Base-by-base conservation (phyloP, 2,113 vertebrate species). In the Cavia aperea region DNA sequence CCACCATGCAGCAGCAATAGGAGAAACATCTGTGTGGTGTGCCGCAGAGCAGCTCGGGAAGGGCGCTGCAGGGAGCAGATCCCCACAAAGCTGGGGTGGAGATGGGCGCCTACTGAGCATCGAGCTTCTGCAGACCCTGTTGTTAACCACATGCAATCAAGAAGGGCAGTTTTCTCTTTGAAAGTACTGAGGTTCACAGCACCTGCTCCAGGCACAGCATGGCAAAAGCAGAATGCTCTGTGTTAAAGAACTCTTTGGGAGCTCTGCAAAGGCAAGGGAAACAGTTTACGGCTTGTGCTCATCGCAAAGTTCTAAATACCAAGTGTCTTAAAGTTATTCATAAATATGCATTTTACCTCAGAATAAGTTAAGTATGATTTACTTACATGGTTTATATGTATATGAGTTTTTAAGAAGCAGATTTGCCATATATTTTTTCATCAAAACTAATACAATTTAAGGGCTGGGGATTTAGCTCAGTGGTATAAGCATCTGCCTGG, bases 21-120 rank as follows among this genome's bases (percentile, higher is more conserved):
- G 89, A 93, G 96, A 96, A 95, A 96, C 95, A 96, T 96, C 93
- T 96, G 96, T 94, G 93, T 66, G 51, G 84, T 89, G 65, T 79
- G 43, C 58, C 43, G n/a, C 92, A 83, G 77, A 95, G 58, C 51
- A 63, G 31, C 18, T 49, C 2, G 19, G 81, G 85, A 89, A 94
- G 75, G 68, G 66, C 62, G 56, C 79, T 93, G 31, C 56, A 78
- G 65, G 89, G 84, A 93, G 86, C 85, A 88, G 94, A 90, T 90
- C 78, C 87, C 83, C 85, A 90, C 83, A 93, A 87, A 49, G 85
- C 90, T 49, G 90, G 92, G 90, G 94, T 89, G 73, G 91, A 96
- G 90, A 94, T 92, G 93, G 91, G 91, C 87, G 89, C 88, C 81
- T 60, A 81, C 89, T n/a, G 66, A 95, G 85, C 92, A 90, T 87